Percentiles rank a stretch among this genome's conserved stretches.
Conservation (phyloP, 2,888 invertebrate genomes). For the Clostera curtula region DNA sequence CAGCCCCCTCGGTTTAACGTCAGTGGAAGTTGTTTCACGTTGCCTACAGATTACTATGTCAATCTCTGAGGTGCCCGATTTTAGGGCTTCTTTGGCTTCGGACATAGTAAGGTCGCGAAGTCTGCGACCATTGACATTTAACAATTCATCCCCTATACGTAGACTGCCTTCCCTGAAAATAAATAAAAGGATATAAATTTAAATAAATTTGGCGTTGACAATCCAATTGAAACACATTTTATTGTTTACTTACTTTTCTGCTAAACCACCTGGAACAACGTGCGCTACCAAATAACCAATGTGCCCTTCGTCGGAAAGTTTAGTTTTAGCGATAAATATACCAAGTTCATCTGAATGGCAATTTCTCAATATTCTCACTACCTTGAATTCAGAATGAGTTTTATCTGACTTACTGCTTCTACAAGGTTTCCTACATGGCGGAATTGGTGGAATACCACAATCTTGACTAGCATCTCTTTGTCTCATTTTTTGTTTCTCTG, state of each 20-base stretch:
- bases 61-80: conserved; percentile 76
- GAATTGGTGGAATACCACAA: conserved; percentile 68
- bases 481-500: conserved; percentile 68
- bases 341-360: conserved; percentile 79
- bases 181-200: conserved; percentile 5
- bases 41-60: conserved; percentile 79
- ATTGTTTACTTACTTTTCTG: conserved; percentile 73
- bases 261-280: conserved; percentile 80
- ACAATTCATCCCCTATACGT: conserved; percentile 80
- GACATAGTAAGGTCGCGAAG: conserved; percentile 79
- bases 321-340: conserved; percentile 81
- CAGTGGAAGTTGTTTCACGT: conserved; percentile 40
- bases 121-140: conserved; percentile 82
- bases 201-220: conserved; percentile 2
- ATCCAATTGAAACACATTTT: conserved; percentile 3
- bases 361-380: conserved; percentile 73
- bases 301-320: conserved; percentile 74
- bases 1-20: conserved; percentile 35
- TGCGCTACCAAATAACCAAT: conserved; percentile 82
- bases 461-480: conserved; percentile 56
- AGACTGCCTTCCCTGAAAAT: conserved; percentile 77
- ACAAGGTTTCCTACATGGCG: conserved; percentile 55
- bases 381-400: conserved; percentile 51
- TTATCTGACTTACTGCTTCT: conserved; percentile 46
- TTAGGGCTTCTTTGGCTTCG: conserved; percentile 79